Percentiles rank a stretch among this genome's conserved stretches.
Conservation (phyloP, 2,113 vertebrate genomes). For the Cyprinodon tularosa region DNA sequence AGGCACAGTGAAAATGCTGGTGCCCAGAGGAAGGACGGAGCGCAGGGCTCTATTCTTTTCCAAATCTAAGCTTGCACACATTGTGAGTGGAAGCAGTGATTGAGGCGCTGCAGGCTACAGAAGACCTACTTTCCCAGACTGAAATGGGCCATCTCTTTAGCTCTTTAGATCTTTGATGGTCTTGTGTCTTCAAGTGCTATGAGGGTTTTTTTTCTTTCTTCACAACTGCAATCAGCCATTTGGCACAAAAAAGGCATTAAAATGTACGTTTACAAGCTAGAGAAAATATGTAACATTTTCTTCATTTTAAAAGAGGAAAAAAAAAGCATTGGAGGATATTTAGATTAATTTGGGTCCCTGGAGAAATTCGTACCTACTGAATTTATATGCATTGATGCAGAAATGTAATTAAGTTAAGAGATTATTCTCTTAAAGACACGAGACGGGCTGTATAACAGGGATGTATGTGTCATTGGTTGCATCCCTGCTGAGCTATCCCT, state of each 20-base stretch:
- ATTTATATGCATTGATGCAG: slow-evolving; percentile 79
- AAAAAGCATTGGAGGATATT: slow-evolving; percentile 39
- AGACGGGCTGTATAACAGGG: slow-evolving; percentile 70
- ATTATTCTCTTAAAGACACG: slow-evolving; percentile 77
- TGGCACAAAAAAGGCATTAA: slow-evolving; percentile 17
- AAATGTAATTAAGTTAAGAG: slow-evolving; percentile 85
- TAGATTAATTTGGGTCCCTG: slow-evolving; percentile 67
- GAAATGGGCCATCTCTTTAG: slow-evolving; percentile 74
- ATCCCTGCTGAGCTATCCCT: slow-evolving; percentile 54
- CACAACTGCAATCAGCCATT: slow-evolving; percentile 25
- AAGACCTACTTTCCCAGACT: slow-evolving; percentile 80
- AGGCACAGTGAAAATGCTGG: slow-evolving; percentile 63
- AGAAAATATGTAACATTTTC: background rate
- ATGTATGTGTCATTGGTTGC: slow-evolving; percentile 58
- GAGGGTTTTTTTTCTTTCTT: slow-evolving; percentile 26
- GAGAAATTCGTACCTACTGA: slow-evolving; percentile 64
- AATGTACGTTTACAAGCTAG: slow-evolving; percentile 4
- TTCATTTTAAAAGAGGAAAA: background rate
- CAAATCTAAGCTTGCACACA: slow-evolving; percentile 66
- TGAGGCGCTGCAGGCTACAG: slow-evolving; percentile 75
- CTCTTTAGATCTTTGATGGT: slow-evolving; percentile 57
- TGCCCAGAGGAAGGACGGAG: slow-evolving; percentile 69
- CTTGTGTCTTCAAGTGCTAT: slow-evolving; percentile 40
- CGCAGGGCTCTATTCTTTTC: slow-evolving; percentile 57
- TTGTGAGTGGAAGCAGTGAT: slow-evolving; percentile 69